Conservation (phyloP, 2,797 vertebrate species). For the Chaetodon trifasciatus region DNA sequence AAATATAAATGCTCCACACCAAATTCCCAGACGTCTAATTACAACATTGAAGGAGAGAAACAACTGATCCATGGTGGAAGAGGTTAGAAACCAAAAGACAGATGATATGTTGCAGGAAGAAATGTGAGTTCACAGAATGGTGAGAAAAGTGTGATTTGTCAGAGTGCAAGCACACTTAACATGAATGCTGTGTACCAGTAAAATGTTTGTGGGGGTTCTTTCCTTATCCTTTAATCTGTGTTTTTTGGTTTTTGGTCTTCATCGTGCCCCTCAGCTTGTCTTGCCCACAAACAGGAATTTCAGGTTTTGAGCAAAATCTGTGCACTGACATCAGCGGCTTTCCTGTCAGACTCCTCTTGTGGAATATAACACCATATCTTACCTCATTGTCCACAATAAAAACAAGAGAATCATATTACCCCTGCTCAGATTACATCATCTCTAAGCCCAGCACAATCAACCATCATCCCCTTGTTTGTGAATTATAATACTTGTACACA, state of each 20-base stretch:
- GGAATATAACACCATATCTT: slow-evolving; percentile 68
- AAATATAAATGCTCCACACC: slow-evolving; percentile 54
- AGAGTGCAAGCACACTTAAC: slow-evolving; percentile 4
- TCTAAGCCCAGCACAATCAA: slow-evolving; percentile 68
- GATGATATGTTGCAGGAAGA: slow-evolving; percentile 57
- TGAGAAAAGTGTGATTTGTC: slow-evolving; percentile 46
- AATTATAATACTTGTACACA: slow-evolving; percentile 70
- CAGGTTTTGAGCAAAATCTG: slow-evolving; percentile 61
- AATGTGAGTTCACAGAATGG: slow-evolving; percentile 35
- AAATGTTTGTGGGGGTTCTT: neutral
- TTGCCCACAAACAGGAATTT: slow-evolving; percentile 66
- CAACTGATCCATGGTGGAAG: slow-evolving; percentile 56
- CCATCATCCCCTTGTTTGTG: slow-evolving; percentile 60
- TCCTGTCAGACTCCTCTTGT: slow-evolving; percentile 37
- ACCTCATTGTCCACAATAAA: slow-evolving; percentile 63
- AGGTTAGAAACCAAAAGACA: slow-evolving; percentile 53
- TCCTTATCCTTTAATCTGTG: slow-evolving; percentile 9
- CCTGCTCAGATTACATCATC: slow-evolving; percentile 73
- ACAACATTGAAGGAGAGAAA: slow-evolving; percentile 60
- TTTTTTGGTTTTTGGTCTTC: neutral
- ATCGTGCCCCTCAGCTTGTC: slow-evolving; percentile 1
- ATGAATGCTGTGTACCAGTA: neutral
- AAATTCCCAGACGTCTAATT: slow-evolving; percentile 73
- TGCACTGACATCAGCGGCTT: slow-evolving; percentile 25
- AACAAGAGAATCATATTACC: slow-evolving; percentile 75